Base-by-base conservation (phyloP, 2,888 invertebrate species). In the Antheraea yamamai region DNA sequence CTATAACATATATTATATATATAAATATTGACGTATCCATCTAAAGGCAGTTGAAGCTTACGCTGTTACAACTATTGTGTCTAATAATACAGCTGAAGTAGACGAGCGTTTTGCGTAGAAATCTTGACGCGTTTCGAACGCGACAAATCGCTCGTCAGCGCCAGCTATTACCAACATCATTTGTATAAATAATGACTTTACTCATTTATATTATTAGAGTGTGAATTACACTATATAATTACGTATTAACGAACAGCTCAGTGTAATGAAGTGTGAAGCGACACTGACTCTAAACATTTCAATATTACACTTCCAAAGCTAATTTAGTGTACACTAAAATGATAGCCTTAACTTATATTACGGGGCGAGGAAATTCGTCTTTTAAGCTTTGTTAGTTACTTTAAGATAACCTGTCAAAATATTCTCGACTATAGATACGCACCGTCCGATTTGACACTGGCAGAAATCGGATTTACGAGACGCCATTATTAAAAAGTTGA, bases 211-310 rank as follows among this genome's bases (percentile, higher is more conserved):
- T 82, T 80, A 87, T 91, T 92, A 91, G 89, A 89, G 89, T 90
- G 93, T 93, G 91, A 88, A 87, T 92, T 88, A 88, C 92, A 92
- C 92, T 93, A 92, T 91, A 80, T 86, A 51, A 72, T 93, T 94
- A 94, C 94, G 94, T 94, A 94, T 94, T 86, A 88, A 85, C 89
- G 89, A 93, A 93, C 90, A 92, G 92, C 92, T 92, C 92, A 88
- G 92, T 94, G 92, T 91, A n/a, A 86, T 85, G 86, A 84, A 85
- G 88, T 91, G 89, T 89, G 87, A 94, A 94, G 94, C 94, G 84
- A 94, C 94, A 94, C 92, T 89, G 93, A 94, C 89, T 84, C 91
- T 92, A 92, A 91, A 88, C 90, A 88, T 89, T 91, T 89, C 90
- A 90, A 87, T 88, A 91, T 70, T 39, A n/a, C 70, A 70, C 70